Evolutionary conservation across 2,113 vertebrate species (phyloP).

Genomic region (Muscicapa adusta): DNA sequence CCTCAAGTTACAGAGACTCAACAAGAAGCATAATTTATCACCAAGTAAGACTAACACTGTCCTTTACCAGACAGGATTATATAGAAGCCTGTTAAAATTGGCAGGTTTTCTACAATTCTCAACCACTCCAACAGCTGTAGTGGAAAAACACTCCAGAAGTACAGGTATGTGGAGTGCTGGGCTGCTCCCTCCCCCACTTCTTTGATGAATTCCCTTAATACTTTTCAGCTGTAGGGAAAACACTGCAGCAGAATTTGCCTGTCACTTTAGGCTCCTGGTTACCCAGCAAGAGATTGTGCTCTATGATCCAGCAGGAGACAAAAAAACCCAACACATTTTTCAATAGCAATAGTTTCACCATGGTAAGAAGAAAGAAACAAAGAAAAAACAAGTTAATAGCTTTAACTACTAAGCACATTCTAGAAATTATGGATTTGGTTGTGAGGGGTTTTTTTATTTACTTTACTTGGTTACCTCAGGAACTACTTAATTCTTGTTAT

Average conservation of each 20-base stretch:
- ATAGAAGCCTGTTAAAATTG: not conserved
- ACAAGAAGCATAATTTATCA: not conserved
- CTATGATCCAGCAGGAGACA: not conserved
- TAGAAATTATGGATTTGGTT: not conserved
- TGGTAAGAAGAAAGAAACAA: not conserved
- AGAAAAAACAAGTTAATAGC: not conserved
- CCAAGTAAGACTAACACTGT: not conserved
- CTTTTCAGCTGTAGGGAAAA: not conserved
- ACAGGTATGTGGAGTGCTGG: not conserved
- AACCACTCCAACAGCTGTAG: not conserved
- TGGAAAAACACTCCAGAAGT: not conserved
- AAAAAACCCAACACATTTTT: not conserved
- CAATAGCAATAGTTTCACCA: not conserved
- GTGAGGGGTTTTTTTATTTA: not conserved
- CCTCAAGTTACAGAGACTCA: not conserved
- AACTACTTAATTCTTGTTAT: not conserved
- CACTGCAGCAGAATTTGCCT: not conserved
- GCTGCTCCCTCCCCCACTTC: not conserved
- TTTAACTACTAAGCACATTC: not conserved
- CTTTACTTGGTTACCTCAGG: not conserved
- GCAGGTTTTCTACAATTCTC: not conserved
- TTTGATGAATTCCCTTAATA: conserved; percentile 2
- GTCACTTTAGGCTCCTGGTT: not conserved
- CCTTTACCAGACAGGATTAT: not conserved
- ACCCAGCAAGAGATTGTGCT: not conserved